Percentiles rank a stretch among this genome's conserved stretches.
Evolutionary conservation across 2,113 vertebrate genomes (phyloP).

Genomic region (Panthera uncia): DNA sequence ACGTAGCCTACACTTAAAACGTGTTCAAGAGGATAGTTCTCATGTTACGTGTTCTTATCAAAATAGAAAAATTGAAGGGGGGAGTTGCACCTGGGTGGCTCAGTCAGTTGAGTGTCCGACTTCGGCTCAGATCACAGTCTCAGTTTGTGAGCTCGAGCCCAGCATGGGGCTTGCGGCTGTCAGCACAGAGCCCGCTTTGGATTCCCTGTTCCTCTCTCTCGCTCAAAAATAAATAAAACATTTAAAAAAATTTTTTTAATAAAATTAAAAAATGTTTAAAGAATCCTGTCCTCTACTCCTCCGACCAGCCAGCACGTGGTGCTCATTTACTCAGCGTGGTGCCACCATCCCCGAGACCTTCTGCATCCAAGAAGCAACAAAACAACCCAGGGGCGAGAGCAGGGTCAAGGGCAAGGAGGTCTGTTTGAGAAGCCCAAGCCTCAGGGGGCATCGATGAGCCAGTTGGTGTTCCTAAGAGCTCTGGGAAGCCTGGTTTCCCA

Average conservation of each 20-base stretch:
- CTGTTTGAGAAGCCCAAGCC: background rate
- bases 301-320: rapidly evolving
- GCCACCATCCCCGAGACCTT: background rate
- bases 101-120: too few relatives aligned
- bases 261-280: background rate
- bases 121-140: too few relatives aligned
- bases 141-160: too few relatives aligned
- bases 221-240: too few relatives aligned
- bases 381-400: rapidly evolving
- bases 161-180: too few relatives aligned
- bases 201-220: too few relatives aligned
- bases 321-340: background rate
- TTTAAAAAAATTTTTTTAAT: too few relatives aligned
- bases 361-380: background rate
- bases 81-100: too few relatives aligned
- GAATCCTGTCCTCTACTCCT: background rate
- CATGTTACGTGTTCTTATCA: background rate
- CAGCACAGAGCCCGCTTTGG: too few relatives aligned
- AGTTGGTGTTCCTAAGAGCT: background rate
- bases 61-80: background rate
- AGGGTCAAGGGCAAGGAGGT: background rate
- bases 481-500: background rate
- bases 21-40: background rate
- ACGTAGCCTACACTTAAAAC: too few relatives aligned
- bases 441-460: background rate